phyloP scores from a whole-genome alignment of 2,113 vertebrate species.

The Tor tambroides region DNA sequence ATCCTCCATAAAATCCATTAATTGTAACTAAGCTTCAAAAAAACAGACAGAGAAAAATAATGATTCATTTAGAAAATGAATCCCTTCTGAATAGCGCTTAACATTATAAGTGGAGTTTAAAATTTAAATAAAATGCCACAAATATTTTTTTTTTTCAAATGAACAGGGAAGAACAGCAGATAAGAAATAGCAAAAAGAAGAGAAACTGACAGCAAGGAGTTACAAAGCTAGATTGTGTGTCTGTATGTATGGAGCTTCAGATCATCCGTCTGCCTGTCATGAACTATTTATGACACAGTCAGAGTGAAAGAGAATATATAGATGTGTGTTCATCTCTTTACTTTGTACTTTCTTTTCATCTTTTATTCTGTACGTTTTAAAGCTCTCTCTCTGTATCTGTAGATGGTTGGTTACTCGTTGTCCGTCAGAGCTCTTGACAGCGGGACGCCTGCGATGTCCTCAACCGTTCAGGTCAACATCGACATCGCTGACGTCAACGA shows the following conservation, averaged over 20 bases:
- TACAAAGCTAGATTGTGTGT: neutral
- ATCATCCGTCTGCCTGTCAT: neutral
- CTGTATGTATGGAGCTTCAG: neutral
- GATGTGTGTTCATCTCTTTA: neutral
- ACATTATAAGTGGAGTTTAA: neutral
- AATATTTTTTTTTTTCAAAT: no score
- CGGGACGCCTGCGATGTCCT: conserved; percentile 86
- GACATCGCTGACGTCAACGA: conserved; percentile 96
- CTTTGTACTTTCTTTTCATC: conserved; percentile 12
- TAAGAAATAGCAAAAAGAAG: neutral
- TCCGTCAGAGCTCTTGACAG: conserved; percentile 87
- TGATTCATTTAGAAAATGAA: neutral
- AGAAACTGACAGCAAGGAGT: neutral
- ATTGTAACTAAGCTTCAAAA: conserved; percentile 6
- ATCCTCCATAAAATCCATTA: neutral
- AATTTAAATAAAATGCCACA: neutral
- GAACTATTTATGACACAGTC: neutral
- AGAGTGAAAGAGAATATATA: neutral
- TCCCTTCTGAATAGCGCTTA: neutral
- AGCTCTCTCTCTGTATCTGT: conserved; percentile 18
- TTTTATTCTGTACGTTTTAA: neutral
- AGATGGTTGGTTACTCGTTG: conserved; percentile 91
- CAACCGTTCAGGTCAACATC: conserved; percentile 88
- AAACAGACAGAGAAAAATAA: neutral
- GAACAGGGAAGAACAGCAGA: neutral